Conservation (phyloP, 2,888 invertebrate species). For the Notodonta dromedarius region DNA sequence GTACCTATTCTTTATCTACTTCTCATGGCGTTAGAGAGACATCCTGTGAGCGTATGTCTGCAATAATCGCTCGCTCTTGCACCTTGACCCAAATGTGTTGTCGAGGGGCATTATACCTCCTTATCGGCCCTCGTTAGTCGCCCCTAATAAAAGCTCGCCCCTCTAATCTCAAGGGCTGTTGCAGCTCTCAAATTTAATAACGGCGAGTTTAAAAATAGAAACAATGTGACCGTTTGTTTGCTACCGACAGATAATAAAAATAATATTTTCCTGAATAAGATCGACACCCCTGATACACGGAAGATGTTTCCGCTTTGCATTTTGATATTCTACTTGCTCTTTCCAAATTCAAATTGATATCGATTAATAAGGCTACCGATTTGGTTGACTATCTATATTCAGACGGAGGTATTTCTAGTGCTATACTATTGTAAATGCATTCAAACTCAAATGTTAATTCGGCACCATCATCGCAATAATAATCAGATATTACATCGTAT, state of each 20-base stretch:
- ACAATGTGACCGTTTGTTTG: slow-evolving; percentile 55
- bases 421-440: too few species aligned
- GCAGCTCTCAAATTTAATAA: slow-evolving; percentile 80
- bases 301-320: background rate
- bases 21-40: too few species aligned
- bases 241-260: background rate
- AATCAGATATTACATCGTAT: background rate
- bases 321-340: too few species aligned
- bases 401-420: too few species aligned
- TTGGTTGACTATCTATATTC: too few species aligned
- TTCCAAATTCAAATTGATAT: background rate
- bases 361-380: too few species aligned
- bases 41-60: background rate
- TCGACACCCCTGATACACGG: background rate
- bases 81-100: slow-evolving; percentile 41
- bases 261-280: background rate
- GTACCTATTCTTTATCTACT: too few species aligned
- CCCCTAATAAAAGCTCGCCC: slow-evolving; percentile 80
- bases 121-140: slow-evolving; percentile 81
- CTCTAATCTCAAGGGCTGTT: slow-evolving; percentile 76
- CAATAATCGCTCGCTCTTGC: slow-evolving; percentile 30
- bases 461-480: background rate
- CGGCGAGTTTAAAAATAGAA: slow-evolving; percentile 77
- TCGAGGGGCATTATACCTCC: slow-evolving; percentile 75
- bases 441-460: background rate